These are phyloP conservation scores for Salarias fasciatus DNA, from an alignment of 2,797 vertebrate genomes.

Conservation along the genomic window DNA sequence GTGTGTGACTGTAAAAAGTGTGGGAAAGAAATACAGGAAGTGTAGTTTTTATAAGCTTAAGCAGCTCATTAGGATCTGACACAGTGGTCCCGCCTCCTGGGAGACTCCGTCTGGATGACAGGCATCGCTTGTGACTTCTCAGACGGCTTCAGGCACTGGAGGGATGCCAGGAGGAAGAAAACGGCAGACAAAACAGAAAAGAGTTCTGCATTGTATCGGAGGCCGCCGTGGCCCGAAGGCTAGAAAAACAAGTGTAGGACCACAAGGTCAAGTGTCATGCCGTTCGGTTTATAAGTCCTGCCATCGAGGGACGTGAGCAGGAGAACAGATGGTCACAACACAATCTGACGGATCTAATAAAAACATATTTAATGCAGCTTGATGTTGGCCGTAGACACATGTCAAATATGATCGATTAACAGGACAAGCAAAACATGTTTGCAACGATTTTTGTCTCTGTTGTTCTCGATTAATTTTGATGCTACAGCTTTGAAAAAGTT, in stretches of 20 bases:
- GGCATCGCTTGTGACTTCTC: slow-evolving; percentile 67
- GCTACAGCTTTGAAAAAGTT: too few relatives aligned
- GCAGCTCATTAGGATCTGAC: slow-evolving; percentile 68
- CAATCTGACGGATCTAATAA: too few relatives aligned
- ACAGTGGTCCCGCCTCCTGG: slow-evolving; percentile 53
- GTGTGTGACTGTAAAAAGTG: slow-evolving; percentile 27
- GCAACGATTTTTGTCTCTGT: too few relatives aligned
- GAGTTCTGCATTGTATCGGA: slow-evolving; percentile 62
- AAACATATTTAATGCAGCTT: too few relatives aligned
- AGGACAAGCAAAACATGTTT: too few relatives aligned
- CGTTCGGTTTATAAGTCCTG: slow-evolving; percentile 28
- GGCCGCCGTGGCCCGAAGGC: slow-evolving; percentile 59
- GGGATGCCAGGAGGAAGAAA: slow-evolving; percentile 65
- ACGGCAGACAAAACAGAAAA: slow-evolving; percentile 55
- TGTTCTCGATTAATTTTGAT: too few relatives aligned
- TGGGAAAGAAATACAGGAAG: slow-evolving; percentile 50
- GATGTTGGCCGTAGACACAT: too few relatives aligned
- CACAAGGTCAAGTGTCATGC: slow-evolving; percentile 64
- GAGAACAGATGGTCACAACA: slow-evolving; percentile 1
- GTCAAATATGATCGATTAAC: too few relatives aligned
- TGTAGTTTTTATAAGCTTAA: slow-evolving; percentile 63
- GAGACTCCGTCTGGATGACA: slow-evolving; percentile 58
- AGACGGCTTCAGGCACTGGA: slow-evolving; percentile 57
- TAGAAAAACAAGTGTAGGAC: slow-evolving; percentile 68
- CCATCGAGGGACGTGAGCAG: slow-evolving; percentile 10